phyloP scores from a whole-genome alignment of 2,888 invertebrate species.

The Ditula angustiorana region DNA sequence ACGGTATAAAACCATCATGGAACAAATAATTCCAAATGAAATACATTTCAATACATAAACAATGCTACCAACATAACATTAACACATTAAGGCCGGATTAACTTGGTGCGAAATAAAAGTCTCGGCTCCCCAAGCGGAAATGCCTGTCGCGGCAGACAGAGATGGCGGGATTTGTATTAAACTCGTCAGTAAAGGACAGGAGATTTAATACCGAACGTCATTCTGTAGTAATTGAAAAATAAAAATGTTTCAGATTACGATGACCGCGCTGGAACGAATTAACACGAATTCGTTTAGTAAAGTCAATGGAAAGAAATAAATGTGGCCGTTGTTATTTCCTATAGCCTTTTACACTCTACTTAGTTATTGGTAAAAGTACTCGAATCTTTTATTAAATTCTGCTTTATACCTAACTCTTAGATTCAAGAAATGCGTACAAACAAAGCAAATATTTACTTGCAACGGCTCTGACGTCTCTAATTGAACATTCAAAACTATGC shows the following conservation, averaged over 20 bases:
- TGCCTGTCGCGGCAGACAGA: slow-evolving; percentile 22
- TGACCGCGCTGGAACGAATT: background rate
- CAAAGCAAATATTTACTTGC: too few relatives aligned
- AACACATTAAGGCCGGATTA: slow-evolving; percentile 15
- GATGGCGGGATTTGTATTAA: background rate
- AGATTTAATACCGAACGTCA: slow-evolving; percentile 7
- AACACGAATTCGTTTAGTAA: background rate
- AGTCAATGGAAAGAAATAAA: background rate
- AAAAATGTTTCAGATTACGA: slow-evolving; percentile 17
- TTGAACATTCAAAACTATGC: background rate
- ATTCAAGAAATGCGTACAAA: background rate
- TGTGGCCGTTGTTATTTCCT: background rate
- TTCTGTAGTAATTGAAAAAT: slow-evolving; percentile 24
- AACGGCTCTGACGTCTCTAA: too few relatives aligned
- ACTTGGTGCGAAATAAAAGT: slow-evolving; percentile 22
- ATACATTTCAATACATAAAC: slow-evolving; percentile 1
- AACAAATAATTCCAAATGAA: background rate
- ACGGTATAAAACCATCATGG: background rate
- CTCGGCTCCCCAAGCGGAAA: slow-evolving; percentile 26
- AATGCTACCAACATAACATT: background rate
- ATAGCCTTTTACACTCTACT: too few relatives aligned
- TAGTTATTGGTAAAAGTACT: too few relatives aligned
- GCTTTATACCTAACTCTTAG: background rate
- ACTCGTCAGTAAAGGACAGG: background rate
- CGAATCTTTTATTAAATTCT: too few relatives aligned